Percentiles rank a stretch among this genome's conserved stretches.
phyloP scores from a whole-genome alignment of 2,113 vertebrate species.

The Sylvilagus bachmani region DNA sequence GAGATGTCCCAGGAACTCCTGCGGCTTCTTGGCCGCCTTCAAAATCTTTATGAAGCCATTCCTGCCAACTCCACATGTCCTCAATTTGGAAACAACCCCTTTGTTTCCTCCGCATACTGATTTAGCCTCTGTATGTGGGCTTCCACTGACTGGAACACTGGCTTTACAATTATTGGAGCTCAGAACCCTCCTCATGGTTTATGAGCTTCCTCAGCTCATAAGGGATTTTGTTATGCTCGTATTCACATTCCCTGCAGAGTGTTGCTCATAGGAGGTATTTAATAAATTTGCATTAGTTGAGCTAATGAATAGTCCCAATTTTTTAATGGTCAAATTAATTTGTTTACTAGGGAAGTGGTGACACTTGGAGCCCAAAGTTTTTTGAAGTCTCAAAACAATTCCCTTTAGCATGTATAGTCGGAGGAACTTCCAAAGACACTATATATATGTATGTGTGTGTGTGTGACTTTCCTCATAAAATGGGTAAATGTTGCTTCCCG shows the following conservation, averaged over 20 bases:
- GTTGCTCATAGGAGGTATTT: neutral
- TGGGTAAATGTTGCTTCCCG: neutral
- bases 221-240: neutral
- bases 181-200: neutral
- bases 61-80: neutral
- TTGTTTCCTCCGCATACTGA: neutral
- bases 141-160: neutral
- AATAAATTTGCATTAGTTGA: neutral
- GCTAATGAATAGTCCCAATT: neutral
- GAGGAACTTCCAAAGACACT: neutral
- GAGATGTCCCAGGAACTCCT: neutral
- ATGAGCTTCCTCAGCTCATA: neutral
- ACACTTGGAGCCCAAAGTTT: neutral
- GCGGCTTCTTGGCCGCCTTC: neutral
- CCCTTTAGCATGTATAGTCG: neutral
- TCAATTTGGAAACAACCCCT: neutral
- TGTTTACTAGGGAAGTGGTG: neutral
- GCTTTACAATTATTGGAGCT: neutral
- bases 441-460: too few species aligned
- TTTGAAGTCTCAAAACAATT: slow-evolving; percentile 32
- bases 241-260: neutral
- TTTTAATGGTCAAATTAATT: neutral
- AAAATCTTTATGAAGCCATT: neutral
- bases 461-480: neutral
- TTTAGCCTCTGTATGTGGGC: neutral